These are phyloP conservation scores for Clarias fuscus DNA, from an alignment of 2,797 vertebrate genomes.

Conservation along the genomic window DNA sequence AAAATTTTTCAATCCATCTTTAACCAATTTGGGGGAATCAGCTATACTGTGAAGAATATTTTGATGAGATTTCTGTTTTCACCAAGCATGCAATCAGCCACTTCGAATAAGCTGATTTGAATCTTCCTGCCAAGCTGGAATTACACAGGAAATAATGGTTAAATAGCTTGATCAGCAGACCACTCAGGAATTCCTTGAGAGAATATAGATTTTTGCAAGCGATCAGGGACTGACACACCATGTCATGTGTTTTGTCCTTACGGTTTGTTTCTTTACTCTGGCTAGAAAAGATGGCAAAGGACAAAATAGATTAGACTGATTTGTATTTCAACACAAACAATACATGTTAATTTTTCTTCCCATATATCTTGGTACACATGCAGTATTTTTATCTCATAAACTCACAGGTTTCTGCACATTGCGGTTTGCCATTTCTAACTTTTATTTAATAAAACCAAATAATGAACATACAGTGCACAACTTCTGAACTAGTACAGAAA, in stretches of 20 bases:
- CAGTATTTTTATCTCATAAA: neutral
- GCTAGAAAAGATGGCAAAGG: neutral
- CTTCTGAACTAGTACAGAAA: constrained; percentile 99
- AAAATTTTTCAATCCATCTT: too few relatives aligned
- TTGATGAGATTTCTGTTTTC: neutral
- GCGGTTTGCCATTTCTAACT: constrained; percentile 87
- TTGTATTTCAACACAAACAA: neutral
- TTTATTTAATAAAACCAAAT: constrained; percentile 97
- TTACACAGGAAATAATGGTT: neutral
- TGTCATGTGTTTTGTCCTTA: neutral
- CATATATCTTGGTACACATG: neutral
- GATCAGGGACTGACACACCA: neutral
- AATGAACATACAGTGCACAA: constrained; percentile 94
- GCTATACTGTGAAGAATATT: neutral
- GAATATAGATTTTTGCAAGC: neutral
- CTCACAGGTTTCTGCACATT: constrained; percentile 38
- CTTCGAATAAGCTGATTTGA: neutral
- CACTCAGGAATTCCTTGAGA: neutral
- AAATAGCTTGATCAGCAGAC: neutral
- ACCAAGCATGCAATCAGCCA: neutral
- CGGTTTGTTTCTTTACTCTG: neutral
- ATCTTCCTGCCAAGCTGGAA: neutral
- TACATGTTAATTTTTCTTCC: neutral
- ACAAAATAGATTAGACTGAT: neutral
- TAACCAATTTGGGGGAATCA: too few relatives aligned